Evolutionary conservation across 2,797 vertebrate species (phyloP).

Genomic region (Eulemur rubriventer): DNA sequence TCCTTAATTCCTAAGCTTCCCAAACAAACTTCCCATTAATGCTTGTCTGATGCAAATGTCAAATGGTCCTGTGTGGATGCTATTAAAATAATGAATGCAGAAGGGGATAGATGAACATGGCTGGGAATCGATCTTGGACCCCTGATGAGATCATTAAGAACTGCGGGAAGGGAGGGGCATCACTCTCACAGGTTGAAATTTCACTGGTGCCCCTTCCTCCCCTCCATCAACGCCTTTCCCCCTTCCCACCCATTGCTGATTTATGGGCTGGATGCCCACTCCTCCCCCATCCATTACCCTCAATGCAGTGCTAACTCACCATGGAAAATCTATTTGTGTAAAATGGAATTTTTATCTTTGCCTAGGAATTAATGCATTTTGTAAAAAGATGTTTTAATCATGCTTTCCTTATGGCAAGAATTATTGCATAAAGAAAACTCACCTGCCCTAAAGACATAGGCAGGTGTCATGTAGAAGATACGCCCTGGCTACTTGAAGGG

Average conservation of each 20-base stretch:
- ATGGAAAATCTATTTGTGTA: slow-evolving; percentile 87
- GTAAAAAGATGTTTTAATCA: slow-evolving; percentile 84
- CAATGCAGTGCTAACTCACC: slow-evolving; percentile 83
- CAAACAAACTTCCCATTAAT: slow-evolving; percentile 63
- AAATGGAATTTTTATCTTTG: slow-evolving; percentile 84
- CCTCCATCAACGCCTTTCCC: slow-evolving; percentile 52
- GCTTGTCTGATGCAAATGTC: slow-evolving; percentile 65
- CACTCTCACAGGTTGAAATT: slow-evolving; percentile 86
- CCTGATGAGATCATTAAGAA: slow-evolving; percentile 87
- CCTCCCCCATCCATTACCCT: slow-evolving; percentile 86
- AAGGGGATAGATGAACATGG: slow-evolving; percentile 81
- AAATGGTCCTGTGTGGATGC: slow-evolving; percentile 70
- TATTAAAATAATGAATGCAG: slow-evolving; percentile 88
- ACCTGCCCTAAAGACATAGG: slow-evolving; percentile 57
- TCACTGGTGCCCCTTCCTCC: slow-evolving; percentile 71
- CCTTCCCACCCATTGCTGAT: slow-evolving; percentile 78
- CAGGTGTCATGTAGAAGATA: slow-evolving; percentile 60
- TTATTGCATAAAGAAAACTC: slow-evolving; percentile 74
- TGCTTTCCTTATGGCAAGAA: slow-evolving; percentile 80
- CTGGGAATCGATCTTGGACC: slow-evolving; percentile 83
- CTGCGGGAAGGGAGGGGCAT: slow-evolving; percentile 65
- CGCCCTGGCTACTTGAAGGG: neutral
- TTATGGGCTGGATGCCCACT: slow-evolving; percentile 82
- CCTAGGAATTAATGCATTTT: slow-evolving; percentile 85
- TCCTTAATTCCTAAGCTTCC: slow-evolving; percentile 46